A percentile compares a stretch with the other conserved stretches of the same genome.
Conservation (phyloP, 2,888 invertebrate species). For the Drosophila setosimentum region DNA sequence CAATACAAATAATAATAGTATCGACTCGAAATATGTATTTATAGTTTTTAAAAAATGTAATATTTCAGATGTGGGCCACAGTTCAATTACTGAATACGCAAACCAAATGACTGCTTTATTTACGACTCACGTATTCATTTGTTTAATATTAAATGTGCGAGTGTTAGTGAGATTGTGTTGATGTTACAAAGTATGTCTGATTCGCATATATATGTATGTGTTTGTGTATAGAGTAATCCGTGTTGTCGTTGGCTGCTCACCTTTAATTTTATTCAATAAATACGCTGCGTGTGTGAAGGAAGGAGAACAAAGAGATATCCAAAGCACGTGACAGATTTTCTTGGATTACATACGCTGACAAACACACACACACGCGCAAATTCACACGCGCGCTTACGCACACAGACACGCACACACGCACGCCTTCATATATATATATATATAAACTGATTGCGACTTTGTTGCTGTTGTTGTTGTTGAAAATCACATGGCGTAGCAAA, state of each 20-base stretch:
- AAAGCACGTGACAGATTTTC: constrained; percentile 77
- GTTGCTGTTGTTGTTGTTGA: constrained; percentile 55
- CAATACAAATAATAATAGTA: background rate
- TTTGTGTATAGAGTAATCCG: constrained; percentile 33
- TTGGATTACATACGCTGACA: constrained; percentile 66
- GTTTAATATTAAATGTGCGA: constrained; percentile 50
- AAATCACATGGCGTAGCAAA: constrained; percentile 58
- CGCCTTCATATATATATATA: constrained; percentile 9
- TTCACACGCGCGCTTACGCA: constrained; percentile 19
- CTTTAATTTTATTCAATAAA: constrained; percentile 73
- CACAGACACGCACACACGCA: constrained; percentile 17
- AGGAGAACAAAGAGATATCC: constrained; percentile 72
- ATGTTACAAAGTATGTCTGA: constrained; percentile 2
- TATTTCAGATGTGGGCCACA: background rate
- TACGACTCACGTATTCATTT: constrained; percentile 47
- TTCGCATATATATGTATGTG: constrained; percentile 4
- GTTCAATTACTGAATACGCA: constrained; percentile 26
- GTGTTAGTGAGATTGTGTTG: background rate
- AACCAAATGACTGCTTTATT: constrained; percentile 10
- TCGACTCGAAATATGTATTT: background rate
- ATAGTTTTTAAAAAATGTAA: background rate
- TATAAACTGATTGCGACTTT: constrained; percentile 24
- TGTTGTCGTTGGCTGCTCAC: constrained; percentile 55
- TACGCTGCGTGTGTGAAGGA: constrained; percentile 41
- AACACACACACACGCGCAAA: constrained; percentile 27